These are phyloP conservation scores for Macrotis lagotis DNA, from an alignment of 2,113 vertebrate species.

Conservation along the genomic window DNA sequence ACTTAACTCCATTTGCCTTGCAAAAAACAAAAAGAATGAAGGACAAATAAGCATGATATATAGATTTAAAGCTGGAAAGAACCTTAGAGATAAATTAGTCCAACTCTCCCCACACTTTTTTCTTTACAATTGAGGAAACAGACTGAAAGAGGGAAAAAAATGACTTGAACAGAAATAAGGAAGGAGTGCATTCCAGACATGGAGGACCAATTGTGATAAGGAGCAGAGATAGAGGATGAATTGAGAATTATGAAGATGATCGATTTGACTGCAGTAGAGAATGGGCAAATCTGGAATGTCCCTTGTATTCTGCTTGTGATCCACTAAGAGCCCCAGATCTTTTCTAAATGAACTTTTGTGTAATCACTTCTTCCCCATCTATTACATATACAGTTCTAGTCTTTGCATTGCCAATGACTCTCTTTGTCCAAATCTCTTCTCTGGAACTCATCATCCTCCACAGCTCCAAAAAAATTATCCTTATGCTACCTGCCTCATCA, in stretches of 20 bases:
- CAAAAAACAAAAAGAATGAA: too few species aligned
- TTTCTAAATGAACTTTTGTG: neutral
- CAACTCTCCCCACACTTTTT: too few species aligned
- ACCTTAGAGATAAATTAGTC: too few species aligned
- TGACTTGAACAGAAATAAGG: neutral
- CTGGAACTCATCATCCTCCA: too few species aligned
- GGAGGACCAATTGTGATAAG: neutral
- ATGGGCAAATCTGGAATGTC: neutral
- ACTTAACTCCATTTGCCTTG: too few species aligned
- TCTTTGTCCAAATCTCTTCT: too few species aligned
- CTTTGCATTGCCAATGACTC: too few species aligned
- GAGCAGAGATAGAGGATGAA: neutral
- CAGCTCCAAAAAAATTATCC: too few species aligned
- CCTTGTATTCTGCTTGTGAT: neutral
- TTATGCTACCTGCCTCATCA: too few species aligned
- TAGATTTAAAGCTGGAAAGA: too few species aligned
- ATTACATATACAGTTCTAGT: neutral
- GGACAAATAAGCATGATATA: too few species aligned
- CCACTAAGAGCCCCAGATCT: neutral
- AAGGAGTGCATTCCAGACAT: neutral
- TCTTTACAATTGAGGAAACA: neutral
- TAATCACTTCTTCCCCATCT: neutral
- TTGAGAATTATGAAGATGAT: neutral
- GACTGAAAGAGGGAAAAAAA: neutral
- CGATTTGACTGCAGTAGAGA: too few species aligned